Percentiles rank a stretch among this genome's conserved stretches.
Conservation (phyloP, 2,113 vertebrate genomes). For the Brachypteracias leptosomus region DNA sequence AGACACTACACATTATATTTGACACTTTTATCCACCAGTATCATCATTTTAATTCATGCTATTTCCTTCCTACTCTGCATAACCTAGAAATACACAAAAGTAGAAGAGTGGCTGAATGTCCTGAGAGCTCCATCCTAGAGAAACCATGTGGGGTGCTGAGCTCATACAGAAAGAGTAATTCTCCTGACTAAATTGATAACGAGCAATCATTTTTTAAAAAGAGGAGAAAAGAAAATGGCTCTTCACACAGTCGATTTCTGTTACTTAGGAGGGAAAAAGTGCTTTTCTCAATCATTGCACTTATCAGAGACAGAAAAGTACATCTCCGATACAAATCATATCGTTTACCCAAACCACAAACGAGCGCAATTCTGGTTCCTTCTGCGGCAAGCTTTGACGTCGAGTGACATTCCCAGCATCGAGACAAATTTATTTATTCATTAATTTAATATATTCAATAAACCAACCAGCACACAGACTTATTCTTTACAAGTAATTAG, state of each 20-base stretch:
- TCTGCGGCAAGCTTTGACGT: not conserved
- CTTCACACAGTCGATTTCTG: not conserved
- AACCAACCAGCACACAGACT: conserved; percentile 68
- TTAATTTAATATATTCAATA: conserved; percentile 72
- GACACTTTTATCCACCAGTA: not conserved
- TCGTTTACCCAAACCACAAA: not conserved
- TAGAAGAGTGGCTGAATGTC: not conserved
- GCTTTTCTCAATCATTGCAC: not conserved
- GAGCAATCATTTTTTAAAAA: not conserved
- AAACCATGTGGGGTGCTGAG: not conserved
- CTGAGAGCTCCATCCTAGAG: not conserved
- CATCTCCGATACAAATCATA: not conserved
- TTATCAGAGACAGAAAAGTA: not conserved
- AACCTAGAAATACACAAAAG: not conserved
- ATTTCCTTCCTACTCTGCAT: not conserved
- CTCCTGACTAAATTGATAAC: not conserved
- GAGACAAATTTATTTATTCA: conserved; percentile 68
- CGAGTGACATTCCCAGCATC: conserved; percentile 5
- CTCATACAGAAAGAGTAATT: not conserved
- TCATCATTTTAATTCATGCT: not conserved
- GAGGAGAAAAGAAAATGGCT: not conserved
- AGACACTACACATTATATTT: not conserved
- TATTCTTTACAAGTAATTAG: conserved; percentile 73
- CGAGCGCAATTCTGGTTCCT: not conserved
- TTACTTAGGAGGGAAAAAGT: not conserved